Base-by-base conservation (phyloP, 53 echinoderm and acorn worm genomes). In the Apostichopus leukothele region DNA sequence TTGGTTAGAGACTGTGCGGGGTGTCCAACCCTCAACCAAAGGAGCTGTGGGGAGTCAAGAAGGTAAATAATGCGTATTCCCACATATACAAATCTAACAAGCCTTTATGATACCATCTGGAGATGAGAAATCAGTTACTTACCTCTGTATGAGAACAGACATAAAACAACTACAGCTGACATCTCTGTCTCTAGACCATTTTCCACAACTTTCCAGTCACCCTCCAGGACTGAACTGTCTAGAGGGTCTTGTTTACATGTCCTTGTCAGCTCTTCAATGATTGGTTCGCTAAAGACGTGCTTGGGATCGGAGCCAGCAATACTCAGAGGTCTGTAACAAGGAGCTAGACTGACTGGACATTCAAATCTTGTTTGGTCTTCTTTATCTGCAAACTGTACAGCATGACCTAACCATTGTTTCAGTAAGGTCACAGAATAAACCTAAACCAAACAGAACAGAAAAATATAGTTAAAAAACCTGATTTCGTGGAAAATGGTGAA, bases 221-320 rank as follows among this genome's bases (percentile, higher is more conserved):
- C 76, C 67, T 91, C 92, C 26, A 96, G 88, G 21, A 93, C 94
- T 22, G 94, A 89, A 16, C 92, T 93, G 93, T 96, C 96, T 13
- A 96, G 88, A 9, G 96, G 96, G 88, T 96, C 96, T 73, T 93
- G 93, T 84, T 96, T 96, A 75, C 94, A 93, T 50, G 96, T 96
- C 78, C 95, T 92, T 39, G 96, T 96, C 68, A 96, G 84, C 75
- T 94, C 94, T 75, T 93, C 92, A 27, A 96, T 96, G 81, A 94
- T 87, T 20, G 96, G 96, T 61, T 93, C 94, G 75, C 94, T 93
- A 90, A 94, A 96, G 73, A 93, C 79, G 83, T 96, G 96, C 90
- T 95, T 96, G 39, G 96, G 94, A 51, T 95, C 94, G 1, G 96
- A 96, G 7, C 92, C 94, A 54, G 53, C 88, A 71, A 96, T 89